Evolutionary conservation across 2,797 vertebrate genomes (phyloP), one percentile per base, ranked within the genome.

Genomic region (Atherinosoma microstoma): DNA sequence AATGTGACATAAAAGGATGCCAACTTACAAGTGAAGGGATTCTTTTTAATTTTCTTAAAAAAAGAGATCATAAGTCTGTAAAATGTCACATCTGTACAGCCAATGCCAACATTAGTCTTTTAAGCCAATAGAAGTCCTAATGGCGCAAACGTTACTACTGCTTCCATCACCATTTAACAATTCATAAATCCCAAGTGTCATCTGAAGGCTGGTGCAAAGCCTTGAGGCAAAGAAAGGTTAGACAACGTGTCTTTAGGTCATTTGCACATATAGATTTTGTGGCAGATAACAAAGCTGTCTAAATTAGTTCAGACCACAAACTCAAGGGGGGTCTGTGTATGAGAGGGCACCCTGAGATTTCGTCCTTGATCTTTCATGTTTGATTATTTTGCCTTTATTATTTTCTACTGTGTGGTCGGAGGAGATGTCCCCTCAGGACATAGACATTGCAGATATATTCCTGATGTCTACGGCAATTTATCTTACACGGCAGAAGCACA

Each of bases 351-450:
- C 20, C 58, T 45, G 24, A 83, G 34, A 67, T 35, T 59, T 65
- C 6, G 15, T 3, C 18, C 38, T 64, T 29, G 54, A 38, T 75
- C n/a, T 51, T 0, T 1, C 54, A 15, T 34, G 51, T 54, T 20
- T 75, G 61, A 64, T 56, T 62, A 40, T 68, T 62, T 68, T 35
- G 53, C 36, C 63, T 66, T 70, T 56, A 73, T 67, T 54, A 49
- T 58, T 71, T 75, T 32, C 9, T 30, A 0, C 42, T 16, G 18
- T 70, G 45, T n/a, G 58, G 56, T 49, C 42, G 51, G 22, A 78
- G 67, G 40, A 76, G 49, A 75, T 49, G 64, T 58, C 42, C 51
- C 30, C 61, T 58, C 64, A 32, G 57, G 34, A 60, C 49, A 61
- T 8, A 36, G 22, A 70, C 11, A 35, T 18, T n/a, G 7, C 2